Conservation (phyloP, 2,888 invertebrate genomes). For the Apomyelois bistriatella region DNA sequence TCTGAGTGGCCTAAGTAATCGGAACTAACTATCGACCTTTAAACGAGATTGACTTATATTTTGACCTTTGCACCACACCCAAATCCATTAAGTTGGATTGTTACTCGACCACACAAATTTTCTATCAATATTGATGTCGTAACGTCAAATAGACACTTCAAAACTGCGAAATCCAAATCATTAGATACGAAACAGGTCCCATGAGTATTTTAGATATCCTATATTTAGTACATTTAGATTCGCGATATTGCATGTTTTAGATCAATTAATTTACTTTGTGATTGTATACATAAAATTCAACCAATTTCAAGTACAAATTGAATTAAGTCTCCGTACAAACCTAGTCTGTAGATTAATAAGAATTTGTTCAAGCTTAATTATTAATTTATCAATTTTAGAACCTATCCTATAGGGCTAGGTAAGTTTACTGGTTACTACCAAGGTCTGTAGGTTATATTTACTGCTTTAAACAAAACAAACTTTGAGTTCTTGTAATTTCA, state of each 20-base stretch:
- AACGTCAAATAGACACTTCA: conserved; percentile 5
- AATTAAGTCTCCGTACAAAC: background rate
- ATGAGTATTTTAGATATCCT: background rate
- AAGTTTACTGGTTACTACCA: no score
- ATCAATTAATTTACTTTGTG: background rate
- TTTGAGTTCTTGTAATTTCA: no score
- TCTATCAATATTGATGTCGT: conserved; percentile 14
- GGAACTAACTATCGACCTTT: conserved; percentile 20
- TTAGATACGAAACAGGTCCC: background rate
- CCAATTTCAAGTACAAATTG: background rate
- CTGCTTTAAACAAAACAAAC: no score
- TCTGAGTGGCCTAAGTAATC: conserved; percentile 7
- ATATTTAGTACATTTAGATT: background rate
- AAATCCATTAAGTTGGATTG: conserved; percentile 16
- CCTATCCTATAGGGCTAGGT: no score
- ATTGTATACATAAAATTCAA: background rate
- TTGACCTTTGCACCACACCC: conserved; percentile 25
- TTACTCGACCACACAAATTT: conserved; percentile 19
- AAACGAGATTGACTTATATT: conserved; percentile 22
- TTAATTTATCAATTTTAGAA: no score
- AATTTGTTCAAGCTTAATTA: no score
- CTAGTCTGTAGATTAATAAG: no score
- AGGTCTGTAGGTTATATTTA: no score
- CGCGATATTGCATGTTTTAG: background rate
- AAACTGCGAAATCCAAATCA: background rate